Evolutionary conservation across 2,888 invertebrate genomes (phyloP).

Genomic region (Nephrocerus scutellatus): DNA sequence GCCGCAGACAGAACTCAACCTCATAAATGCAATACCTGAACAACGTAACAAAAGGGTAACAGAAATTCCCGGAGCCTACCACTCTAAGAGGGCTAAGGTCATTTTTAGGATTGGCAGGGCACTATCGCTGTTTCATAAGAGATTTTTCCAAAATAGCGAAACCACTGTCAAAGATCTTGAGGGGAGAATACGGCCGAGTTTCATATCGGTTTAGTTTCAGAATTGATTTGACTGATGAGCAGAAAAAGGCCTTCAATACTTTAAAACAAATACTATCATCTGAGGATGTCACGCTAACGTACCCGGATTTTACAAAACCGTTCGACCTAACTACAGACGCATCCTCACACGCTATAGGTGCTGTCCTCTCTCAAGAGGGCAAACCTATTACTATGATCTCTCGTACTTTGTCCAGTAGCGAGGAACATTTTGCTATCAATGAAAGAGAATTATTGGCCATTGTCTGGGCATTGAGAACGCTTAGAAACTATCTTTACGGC

Average conservation of each 20-base stretch:
- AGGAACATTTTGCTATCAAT: constrained; percentile 26
- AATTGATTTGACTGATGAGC: too few species aligned
- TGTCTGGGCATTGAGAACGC: constrained; percentile 36
- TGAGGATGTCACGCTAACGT: constrained; percentile 14
- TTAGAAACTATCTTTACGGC: constrained; percentile 38
- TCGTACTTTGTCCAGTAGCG: constrained; percentile 14
- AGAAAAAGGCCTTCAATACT: constrained; percentile 11
- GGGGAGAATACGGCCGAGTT: too few species aligned
- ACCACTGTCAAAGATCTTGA: too few species aligned
- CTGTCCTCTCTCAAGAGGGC: constrained; percentile 18
- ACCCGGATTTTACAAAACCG: constrained; percentile 10
- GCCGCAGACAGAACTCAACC: too few species aligned
- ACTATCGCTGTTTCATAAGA: too few species aligned
- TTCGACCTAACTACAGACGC: constrained; percentile 17
- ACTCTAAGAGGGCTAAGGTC: too few species aligned
- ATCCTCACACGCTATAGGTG: constrained; percentile 13
- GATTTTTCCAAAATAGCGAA: too few species aligned
- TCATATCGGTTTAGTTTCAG: too few species aligned
- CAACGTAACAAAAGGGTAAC: too few species aligned
- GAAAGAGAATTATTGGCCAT: constrained; percentile 38
- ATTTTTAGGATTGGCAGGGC: too few species aligned
- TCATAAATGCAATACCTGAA: too few species aligned
- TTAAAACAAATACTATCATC: constrained; percentile 15
- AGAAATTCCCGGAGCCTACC: too few species aligned
- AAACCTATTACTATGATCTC: constrained; percentile 18